Conservation (phyloP, 1,140 invertebrate species). For the Wiebesia pumilae region DNA sequence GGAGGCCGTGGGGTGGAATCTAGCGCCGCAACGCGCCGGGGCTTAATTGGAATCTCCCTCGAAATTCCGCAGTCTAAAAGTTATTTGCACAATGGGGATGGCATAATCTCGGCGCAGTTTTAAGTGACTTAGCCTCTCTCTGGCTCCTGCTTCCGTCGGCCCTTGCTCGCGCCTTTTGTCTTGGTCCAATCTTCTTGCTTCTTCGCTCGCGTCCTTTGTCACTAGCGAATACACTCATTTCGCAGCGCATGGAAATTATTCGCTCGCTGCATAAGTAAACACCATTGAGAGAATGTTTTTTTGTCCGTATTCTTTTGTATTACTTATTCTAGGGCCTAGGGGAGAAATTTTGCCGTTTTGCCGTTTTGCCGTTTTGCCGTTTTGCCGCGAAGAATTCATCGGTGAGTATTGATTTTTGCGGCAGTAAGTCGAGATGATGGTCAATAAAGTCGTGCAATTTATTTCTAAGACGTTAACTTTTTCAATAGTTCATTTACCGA, state of each 20-base stretch:
- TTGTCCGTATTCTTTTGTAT: not conserved
- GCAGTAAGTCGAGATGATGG: not conserved
- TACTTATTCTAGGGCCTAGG: not conserved
- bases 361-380: not conserved
- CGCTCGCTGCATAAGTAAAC: slow-evolving; percentile 1
- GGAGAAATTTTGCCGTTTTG: not conserved
- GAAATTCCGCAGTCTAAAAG: slow-evolving; percentile 53
- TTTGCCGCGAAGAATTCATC: not conserved
- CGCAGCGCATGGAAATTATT: not conserved
- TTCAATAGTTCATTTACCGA: slow-evolving; percentile 16
- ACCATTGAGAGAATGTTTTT: too few relatives aligned
- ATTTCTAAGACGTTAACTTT: slow-evolving; percentile 8
- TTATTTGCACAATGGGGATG: slow-evolving; percentile 52
- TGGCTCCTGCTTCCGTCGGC: not conserved
- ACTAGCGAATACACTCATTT: not conserved
- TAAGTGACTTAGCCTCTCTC: slow-evolving; percentile 48
- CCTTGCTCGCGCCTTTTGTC: slow-evolving; percentile 12
- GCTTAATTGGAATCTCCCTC: slow-evolving; percentile 53
- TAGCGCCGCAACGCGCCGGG: not conserved
- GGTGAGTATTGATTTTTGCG: slow-evolving; percentile 6
- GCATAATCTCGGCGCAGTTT: slow-evolving; percentile 54
- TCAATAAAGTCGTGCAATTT: slow-evolving; percentile 9
- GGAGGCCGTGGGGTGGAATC: not conserved
- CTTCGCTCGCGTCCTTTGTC: slow-evolving; percentile 15
- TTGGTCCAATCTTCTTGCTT: slow-evolving; percentile 17